Conservation (phyloP, 2,888 invertebrate species). For the Amphiduros pacificus region DNA sequence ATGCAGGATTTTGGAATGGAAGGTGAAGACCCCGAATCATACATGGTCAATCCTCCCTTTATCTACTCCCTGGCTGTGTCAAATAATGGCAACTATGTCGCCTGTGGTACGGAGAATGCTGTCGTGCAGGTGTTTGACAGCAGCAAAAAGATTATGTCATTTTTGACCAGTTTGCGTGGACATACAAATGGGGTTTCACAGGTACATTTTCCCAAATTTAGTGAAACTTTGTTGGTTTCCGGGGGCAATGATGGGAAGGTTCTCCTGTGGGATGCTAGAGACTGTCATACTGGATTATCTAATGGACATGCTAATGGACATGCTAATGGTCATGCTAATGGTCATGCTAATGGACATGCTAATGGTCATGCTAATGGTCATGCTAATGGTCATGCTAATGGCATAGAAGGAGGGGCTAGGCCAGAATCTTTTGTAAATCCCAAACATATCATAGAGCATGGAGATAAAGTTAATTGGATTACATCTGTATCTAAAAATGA, state of each 20-base stretch:
- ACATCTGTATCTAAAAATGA: constrained; percentile 35
- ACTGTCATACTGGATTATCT: background rate
- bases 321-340: background rate
- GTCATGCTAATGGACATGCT: background rate
- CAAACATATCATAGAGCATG: constrained; percentile 32
- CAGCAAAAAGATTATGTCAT: constrained; percentile 39
- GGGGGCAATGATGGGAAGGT: constrained; percentile 51
- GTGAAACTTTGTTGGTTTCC: constrained; percentile 39
- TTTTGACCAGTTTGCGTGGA: constrained; percentile 41
- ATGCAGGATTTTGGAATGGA: constrained; percentile 49
- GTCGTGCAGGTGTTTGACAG: constrained; percentile 47
- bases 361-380: constrained; percentile 3
- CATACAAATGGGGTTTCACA: constrained; percentile 55
- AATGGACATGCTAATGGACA: constrained; percentile 10
- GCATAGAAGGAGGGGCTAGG: no score
- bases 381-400: constrained; percentile 1
- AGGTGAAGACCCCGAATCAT: constrained; percentile 37
- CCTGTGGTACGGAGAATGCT: constrained; percentile 54
- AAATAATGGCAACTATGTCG: constrained; percentile 28
- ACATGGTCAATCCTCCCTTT: constrained; percentile 55
- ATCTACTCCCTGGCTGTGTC: constrained; percentile 44
- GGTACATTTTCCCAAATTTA: constrained; percentile 43
- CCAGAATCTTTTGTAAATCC: background rate
- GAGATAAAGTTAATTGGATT: constrained; percentile 53
- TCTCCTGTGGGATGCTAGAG: constrained; percentile 44